phyloP scores from a whole-genome alignment of 2,113 vertebrate genomes.

The Agelaius phoeniceus region DNA sequence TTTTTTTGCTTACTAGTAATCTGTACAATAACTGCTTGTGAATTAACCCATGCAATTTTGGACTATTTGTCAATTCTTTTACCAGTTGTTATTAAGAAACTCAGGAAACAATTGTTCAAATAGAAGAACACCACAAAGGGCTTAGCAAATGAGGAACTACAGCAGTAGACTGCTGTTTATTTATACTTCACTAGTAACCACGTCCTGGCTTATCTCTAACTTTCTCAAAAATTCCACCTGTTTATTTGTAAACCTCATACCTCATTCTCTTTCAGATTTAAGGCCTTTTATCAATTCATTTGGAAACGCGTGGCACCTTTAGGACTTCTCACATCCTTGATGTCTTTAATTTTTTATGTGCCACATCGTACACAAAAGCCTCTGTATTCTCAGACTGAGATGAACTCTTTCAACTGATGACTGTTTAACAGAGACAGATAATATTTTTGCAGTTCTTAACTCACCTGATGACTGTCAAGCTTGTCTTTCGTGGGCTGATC shows the following conservation, averaged over 20 bases:
- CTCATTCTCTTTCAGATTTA: conserved; percentile 71
- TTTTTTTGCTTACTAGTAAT: conserved; percentile 69
- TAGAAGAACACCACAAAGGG: conserved; percentile 19
- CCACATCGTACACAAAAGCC: not conserved
- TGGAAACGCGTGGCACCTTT: conserved; percentile 58
- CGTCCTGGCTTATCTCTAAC: not conserved
- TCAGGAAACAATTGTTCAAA: conserved; percentile 68
- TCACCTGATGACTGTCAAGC: conserved; percentile 32
- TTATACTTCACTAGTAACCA: conserved; percentile 26
- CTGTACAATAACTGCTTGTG: conserved; percentile 39
- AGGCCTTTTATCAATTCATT: conserved; percentile 72
- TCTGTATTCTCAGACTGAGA: not conserved
- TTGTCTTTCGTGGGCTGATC: conserved; percentile 12
- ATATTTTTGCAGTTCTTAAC: conserved; percentile 38
- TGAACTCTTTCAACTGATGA: conserved; percentile 20
- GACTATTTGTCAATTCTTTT: conserved; percentile 55
- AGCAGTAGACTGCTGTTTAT: not conserved
- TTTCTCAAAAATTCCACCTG: conserved; percentile 45
- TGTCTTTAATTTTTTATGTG: conserved; percentile 67
- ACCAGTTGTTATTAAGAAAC: conserved; percentile 51
- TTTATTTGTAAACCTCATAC: conserved; percentile 70
- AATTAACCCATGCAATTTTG: conserved; percentile 64
- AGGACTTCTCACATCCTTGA: conserved; percentile 56
- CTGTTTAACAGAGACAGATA: conserved; percentile 33
- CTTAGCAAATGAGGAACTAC: not conserved